Base-by-base conservation (phyloP, 1,140 invertebrate species). In the Hydropsyche tenuis region DNA sequence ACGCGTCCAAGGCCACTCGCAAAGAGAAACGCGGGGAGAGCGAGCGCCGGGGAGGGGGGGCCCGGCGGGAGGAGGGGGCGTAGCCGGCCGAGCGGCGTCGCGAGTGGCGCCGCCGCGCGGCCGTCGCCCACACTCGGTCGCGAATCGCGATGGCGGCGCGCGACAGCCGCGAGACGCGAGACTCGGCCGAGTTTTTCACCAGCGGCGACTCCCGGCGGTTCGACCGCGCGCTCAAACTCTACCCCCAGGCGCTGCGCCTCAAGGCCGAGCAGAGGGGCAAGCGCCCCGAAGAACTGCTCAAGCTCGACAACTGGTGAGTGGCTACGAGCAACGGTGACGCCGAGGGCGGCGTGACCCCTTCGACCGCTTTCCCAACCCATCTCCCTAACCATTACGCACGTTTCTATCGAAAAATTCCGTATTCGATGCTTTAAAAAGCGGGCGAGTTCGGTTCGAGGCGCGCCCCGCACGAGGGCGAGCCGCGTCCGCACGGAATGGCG, bases 301-400 rank as follows among this genome's bases (percentile, higher is more conserved):
- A 95, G 86, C 87, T 96, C 83, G 95, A 96, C 86, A 93, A 94
- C 82, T 96, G 95, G 94, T 95, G 87, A 94, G 92, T 92, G 69
- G 27, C 66, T n/a, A 3, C 65, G 42, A 11, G 20, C 42, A 4
- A 30, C 46, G 11, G 1, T 3, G 18, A 42, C 12, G 65, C 22
- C 22, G 48, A 9, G 20, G 20, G 23, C 48, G n/a, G 42, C n/a
- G 3, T 6, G 48, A 9, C 25, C 6, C 2, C 48, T 51, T 1
- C 69, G 70, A 73, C 46, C 42, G 51, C 51, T 53, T n/a, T 27
- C 27, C 48, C 63, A 62, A 60, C 70, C 37, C n/a, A n/a, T n/a
- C n/a, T n/a, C n/a, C n/a, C n/a, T n/a, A n/a, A n/a, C n/a, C n/a
- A n/a, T n/a, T n/a, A n/a, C n/a, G n/a, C n/a, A n/a, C n/a, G n/a